A percentile compares a stretch with the other conserved stretches of the same genome.
phyloP scores from a whole-genome alignment of 2,888 invertebrate genomes.

The Ecdyonurus torrentis region DNA sequence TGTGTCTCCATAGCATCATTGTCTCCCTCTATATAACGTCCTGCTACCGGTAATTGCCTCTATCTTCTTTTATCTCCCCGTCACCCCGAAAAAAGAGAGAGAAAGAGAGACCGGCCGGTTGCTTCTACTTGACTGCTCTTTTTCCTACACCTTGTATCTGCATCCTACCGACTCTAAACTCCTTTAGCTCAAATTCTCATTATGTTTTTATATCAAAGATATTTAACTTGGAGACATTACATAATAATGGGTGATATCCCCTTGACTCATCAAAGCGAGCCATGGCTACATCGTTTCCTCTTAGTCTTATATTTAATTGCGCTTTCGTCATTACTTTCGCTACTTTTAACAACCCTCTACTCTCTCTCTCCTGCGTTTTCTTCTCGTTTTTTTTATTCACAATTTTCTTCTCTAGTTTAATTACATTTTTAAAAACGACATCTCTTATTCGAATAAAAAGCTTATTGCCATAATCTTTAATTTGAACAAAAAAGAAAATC shows the following conservation, averaged over 20 bases:
- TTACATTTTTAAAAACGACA: too few species aligned
- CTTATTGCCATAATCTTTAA: too few species aligned
- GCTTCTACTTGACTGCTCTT: neutral
- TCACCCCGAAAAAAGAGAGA: too few species aligned
- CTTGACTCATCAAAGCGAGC: neutral
- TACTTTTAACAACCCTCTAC: neutral
- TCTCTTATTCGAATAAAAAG: too few species aligned
- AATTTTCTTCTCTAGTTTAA: too few species aligned
- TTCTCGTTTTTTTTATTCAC: too few species aligned
- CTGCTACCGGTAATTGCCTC: neutral
- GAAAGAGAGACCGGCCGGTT: neutral
- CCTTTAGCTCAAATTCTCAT: too few species aligned
- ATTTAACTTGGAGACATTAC: too few species aligned
- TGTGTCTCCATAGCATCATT: neutral
- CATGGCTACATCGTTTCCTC: neutral
- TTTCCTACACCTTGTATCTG: neutral
- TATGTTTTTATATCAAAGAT: too few species aligned
- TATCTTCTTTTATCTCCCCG: slow-evolving; percentile 3
- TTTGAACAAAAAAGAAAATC: too few species aligned
- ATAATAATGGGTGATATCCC: too few species aligned
- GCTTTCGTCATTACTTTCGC: neutral
- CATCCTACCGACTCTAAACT: too few species aligned
- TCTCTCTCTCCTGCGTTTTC: neutral
- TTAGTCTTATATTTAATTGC: neutral
- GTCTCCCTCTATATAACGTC: neutral